Evolutionary conservation across 2,888 invertebrate genomes (phyloP), one percentile per base, ranked within the genome.

Genomic region (Muscina levida): DNA sequence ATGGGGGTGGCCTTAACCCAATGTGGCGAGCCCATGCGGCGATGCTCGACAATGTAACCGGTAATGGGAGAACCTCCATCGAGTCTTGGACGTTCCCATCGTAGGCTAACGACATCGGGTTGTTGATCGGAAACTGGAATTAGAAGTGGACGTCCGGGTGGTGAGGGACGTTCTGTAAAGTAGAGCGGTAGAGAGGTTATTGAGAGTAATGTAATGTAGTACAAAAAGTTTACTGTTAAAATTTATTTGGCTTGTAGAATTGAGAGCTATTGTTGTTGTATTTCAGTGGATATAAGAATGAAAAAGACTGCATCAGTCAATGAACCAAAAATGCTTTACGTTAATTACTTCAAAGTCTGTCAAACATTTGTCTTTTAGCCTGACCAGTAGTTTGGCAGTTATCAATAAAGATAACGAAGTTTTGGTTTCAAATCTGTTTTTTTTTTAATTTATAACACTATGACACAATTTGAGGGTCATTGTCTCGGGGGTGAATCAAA

Each of bases 61-160:
- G 93, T 93, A 82, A 97, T 93, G 46, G 96, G 95, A 42, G 97
- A 94, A 46, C 97, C 98, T 44, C 98, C 98, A 91, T 97, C 97
- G 88, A 93, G 93, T 67, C 93, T 91, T 31, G 97, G 95, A 72
- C 95, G 93, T 83, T 94, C 93, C 97, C 97, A 97, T 84, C 94
- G 93, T 82, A 97, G 93, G 19, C 95, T 95, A 48, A 97, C 93
- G 31, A 95, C 94, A 88, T 97, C 96, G n/a, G 95, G 95, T 86
- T 95, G 94, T 37, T 94, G 93, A 81, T 94, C 93, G 82, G 95
- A 93, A 79, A 94, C 92, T 71, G 95, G 93, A 82, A 95, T 93
- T 80, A 97, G 93, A 84, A 95, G 93, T 65, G 97, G 97, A 87
- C 95, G 95, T 66, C 97, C 96, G 59, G 97, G 97, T 77, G 94